Base-by-base conservation (phyloP, 2,113 vertebrate genomes). In the Dendropsophus ebraccatus region DNA sequence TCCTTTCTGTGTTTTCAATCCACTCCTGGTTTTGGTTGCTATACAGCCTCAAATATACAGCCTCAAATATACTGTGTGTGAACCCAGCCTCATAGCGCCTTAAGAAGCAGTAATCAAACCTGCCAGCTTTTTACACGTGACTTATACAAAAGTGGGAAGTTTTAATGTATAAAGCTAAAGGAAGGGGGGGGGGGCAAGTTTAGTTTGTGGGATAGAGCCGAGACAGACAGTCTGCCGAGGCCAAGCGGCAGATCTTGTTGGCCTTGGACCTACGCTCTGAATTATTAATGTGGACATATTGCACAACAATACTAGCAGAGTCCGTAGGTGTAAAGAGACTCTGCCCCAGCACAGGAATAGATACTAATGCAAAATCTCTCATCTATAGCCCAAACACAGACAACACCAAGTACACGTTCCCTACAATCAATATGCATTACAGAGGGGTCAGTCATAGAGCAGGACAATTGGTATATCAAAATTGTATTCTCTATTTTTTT, bases 191-290 rank as follows among this genome's bases (percentile, higher is more conserved):
- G n/a, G n/a, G n/a, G n/a, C n/a, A 28, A 19, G 32, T n/a, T 30
- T 10, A 49, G 45, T n/a, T 25, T 52, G 49, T 50, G 69, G 10
- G 60, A 50, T 60, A 41, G 45, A 72, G 41, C 54, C n/a, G 78
- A 87, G 85, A 81, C 78, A 87, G 65, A 50, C 76, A 72, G 78
- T 87, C 85, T 87, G 85, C 37, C 67, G 62, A 45, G 67, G 35
- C 23, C 0, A 67, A 47, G 54, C 30, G 65, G 2, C 50, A 6
- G 14, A 58, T 32, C 2, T 37, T 73, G 65, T 37, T 73, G 65
- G 67, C 77, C 77, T 87, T 74, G 85, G 67, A 62, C 49, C 85
- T 62, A 81, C 21, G 19, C 37, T 32, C 10, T 87, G 52, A 87
- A 87, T 87, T 74, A 81, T 87, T 81, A 62, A 87, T 81, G 17